A percentile compares a stretch with the other conserved stretches of the same genome.
phyloP scores from a whole-genome alignment of 2,888 invertebrate species.

The Petrolisthes cinctipes region DNA sequence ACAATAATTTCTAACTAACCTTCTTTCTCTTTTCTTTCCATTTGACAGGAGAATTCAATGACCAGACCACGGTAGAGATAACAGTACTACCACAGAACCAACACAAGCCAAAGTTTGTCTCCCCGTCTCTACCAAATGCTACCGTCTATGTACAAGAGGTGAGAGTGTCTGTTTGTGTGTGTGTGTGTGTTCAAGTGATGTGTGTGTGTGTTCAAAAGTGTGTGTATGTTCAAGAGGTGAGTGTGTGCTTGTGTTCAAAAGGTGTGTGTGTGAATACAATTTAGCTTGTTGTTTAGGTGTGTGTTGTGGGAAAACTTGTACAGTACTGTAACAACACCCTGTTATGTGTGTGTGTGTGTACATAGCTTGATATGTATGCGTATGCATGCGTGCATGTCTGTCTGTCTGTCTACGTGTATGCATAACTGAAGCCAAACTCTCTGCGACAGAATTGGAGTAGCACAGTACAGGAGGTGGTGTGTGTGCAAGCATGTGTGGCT shows the following conservation, averaged over 20 bases:
- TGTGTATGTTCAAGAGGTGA: not conserved
- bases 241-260: not conserved
- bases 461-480: not conserved
- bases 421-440: too few relatives aligned
- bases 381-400: constrained; percentile 5
- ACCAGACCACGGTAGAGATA: constrained; percentile 79
- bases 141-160: constrained; percentile 82
- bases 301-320: too few relatives aligned
- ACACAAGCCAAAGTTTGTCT: constrained; percentile 83
- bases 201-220: not conserved
- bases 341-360: not conserved
- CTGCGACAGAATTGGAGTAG: not conserved
- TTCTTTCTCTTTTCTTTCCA: too few relatives aligned
- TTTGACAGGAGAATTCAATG: constrained; percentile 52
- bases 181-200: not conserved
- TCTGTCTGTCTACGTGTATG: constrained; percentile 11
- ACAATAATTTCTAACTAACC: too few relatives aligned
- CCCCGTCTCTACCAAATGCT: constrained; percentile 82
- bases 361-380: not conserved
- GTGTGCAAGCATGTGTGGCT: not conserved
- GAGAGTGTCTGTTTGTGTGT: constrained; percentile 63
- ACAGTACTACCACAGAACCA: constrained; percentile 84
- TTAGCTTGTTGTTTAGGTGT: too few relatives aligned
- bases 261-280: not conserved
- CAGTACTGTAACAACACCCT: too few relatives aligned